These are phyloP conservation scores for Karalla daura DNA, from an alignment of 2,797 vertebrate genomes.

Conservation along the genomic window DNA sequence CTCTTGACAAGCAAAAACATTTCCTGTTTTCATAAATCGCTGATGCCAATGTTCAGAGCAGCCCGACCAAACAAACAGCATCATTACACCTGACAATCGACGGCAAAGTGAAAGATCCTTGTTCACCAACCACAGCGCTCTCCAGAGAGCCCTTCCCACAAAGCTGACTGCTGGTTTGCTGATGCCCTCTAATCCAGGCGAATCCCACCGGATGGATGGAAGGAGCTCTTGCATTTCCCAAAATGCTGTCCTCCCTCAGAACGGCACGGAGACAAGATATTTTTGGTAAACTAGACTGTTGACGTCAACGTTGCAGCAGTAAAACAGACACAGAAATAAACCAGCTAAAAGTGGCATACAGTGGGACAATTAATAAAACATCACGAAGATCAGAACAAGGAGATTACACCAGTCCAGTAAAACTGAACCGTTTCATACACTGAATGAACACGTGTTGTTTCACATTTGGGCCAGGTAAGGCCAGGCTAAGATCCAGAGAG, in stretches of 20 bases:
- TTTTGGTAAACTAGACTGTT: constrained; percentile 2
- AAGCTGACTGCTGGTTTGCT: constrained; percentile 10
- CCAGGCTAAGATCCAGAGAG: no score
- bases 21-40: constrained; percentile 13
- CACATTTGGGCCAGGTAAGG: no score
- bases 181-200: constrained; percentile 22
- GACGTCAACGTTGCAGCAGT: background rate
- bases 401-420: constrained; percentile 1
- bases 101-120: constrained; percentile 4
- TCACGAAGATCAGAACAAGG: constrained; percentile 7
- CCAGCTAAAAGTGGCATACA: background rate
- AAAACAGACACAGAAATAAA: background rate
- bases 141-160: constrained; percentile 15
- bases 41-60: constrained; percentile 3
- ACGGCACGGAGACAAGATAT: background rate
- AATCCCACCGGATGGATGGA: constrained; percentile 7
- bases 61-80: constrained; percentile 1
- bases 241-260: background rate
- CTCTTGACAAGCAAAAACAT: no score
- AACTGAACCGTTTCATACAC: background rate
- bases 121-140: constrained; percentile 10
- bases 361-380: constrained; percentile 9
- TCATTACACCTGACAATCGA: constrained; percentile 12
- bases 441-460: background rate
- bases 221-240: background rate